Conservation (phyloP, 2,113 vertebrate species). For the Podiceps cristatus region DNA sequence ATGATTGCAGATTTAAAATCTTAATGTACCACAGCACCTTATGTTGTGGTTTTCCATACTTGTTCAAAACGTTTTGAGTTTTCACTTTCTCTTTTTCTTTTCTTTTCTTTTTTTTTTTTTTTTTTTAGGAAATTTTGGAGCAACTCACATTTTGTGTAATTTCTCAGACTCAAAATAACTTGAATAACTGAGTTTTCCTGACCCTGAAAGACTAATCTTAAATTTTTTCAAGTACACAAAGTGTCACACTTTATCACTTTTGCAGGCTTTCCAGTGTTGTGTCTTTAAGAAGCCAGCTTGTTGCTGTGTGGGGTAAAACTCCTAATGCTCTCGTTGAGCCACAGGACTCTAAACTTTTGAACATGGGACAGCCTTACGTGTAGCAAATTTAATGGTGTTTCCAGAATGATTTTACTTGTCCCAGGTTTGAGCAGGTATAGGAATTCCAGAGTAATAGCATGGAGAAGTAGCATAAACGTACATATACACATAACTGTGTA, state of each 20-base stretch:
- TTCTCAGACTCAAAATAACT: neutral
- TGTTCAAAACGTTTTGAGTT: neutral
- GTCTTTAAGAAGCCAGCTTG: neutral
- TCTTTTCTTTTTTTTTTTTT: neutral
- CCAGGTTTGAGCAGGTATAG: neutral
- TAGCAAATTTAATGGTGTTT: neutral
- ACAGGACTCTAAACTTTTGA: neutral
- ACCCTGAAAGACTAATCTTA: neutral
- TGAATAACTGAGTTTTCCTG: neutral
- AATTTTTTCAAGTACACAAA: neutral
- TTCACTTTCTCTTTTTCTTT: neutral
- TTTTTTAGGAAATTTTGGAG: neutral
- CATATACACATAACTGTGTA: rapidly evolving
- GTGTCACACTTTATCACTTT: neutral
- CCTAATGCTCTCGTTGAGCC: neutral
- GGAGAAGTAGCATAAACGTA: neutral
- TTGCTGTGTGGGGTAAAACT: neutral
- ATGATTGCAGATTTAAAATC: neutral
- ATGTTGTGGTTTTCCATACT: neutral
- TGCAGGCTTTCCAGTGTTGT: neutral
- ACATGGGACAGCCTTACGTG: neutral
- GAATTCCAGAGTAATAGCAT: neutral
- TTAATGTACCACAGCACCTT: neutral
- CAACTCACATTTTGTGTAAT: neutral
- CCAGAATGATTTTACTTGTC: neutral